Conservation (phyloP, 2,113 vertebrate species). For the Leuciscus idus region DNA sequence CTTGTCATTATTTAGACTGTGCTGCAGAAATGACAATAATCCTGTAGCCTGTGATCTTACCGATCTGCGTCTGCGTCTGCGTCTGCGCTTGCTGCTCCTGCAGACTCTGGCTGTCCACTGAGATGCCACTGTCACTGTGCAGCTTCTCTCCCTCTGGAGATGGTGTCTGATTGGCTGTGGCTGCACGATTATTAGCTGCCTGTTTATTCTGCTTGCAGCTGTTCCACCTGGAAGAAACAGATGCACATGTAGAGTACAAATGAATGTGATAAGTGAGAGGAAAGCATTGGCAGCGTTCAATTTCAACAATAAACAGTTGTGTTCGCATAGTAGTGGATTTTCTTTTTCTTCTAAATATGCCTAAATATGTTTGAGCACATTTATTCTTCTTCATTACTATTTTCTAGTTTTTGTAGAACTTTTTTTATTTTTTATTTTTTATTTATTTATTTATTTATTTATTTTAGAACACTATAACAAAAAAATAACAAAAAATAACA, state of each 20-base stretch:
- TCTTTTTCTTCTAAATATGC: neutral
- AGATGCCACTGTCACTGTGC: constrained; percentile 98
- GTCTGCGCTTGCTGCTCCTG: constrained; percentile 83
- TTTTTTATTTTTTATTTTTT: no score
- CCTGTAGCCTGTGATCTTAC: constrained; percentile 53
- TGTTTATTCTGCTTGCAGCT: constrained; percentile 98
- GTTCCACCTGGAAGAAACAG: constrained; percentile 85
- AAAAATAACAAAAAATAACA: no score
- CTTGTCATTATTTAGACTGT: neutral
- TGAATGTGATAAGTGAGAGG: neutral
- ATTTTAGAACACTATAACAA: no score
- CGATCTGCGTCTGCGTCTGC: constrained; percentile 68
- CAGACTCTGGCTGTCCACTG: constrained; percentile 96
- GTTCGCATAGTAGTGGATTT: neutral
- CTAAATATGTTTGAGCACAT: neutral
- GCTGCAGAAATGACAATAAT: neutral
- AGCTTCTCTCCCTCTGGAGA: constrained; percentile 96
- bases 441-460: no score
- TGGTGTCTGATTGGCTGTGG: constrained; percentile 89
- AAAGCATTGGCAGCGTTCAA: neutral
- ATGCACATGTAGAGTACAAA: neutral
- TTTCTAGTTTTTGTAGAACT: neutral
- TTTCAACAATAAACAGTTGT: neutral
- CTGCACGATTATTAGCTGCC: constrained; percentile 87
- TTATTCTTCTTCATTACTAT: neutral